Percentiles rank a stretch among this genome's conserved stretches.
These are phyloP conservation scores for Podabrus alpinus DNA, from an alignment of 2,888 invertebrate species.

Conservation along the genomic window DNA sequence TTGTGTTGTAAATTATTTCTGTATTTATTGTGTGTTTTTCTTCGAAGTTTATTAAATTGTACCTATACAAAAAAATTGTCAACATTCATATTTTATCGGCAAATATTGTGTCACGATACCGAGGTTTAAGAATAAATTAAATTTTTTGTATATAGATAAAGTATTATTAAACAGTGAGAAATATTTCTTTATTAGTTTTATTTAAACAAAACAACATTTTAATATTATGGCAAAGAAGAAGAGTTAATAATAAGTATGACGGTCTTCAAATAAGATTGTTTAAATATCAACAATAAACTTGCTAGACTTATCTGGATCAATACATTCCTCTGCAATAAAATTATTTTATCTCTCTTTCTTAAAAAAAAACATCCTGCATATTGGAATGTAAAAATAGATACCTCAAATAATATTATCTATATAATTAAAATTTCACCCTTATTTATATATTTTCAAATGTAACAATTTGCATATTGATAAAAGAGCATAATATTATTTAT, in stretches of 20 bases:
- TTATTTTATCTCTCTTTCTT: background rate
- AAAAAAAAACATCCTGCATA: background rate
- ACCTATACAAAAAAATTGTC: background rate
- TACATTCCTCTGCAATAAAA: background rate
- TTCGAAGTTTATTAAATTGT: conserved; percentile 29
- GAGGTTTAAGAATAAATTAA: background rate
- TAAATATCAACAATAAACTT: background rate
- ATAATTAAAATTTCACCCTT: conserved; percentile 6
- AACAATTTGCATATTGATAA: background rate
- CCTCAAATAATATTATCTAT: background rate
- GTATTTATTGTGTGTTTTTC: conserved; percentile 46
- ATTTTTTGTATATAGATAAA: conserved; percentile 2
- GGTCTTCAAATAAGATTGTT: background rate
- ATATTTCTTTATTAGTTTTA: conserved; percentile 1
- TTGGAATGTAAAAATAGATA: conserved; percentile 1
- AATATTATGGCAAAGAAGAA: background rate
- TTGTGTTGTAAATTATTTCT: conserved; percentile 45
- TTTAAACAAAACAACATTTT: conserved; percentile 1
- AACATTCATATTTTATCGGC: background rate
- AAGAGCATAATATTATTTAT: background rate
- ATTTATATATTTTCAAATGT: background rate
- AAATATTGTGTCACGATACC: too few species aligned
- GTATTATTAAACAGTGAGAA: background rate
- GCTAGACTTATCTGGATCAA: background rate
- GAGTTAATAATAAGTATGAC: background rate